Percentiles rank a stretch among this genome's conserved stretches.
Conservation (phyloP, 2,888 invertebrate species). For the Caenorhabditis doughertyi region DNA sequence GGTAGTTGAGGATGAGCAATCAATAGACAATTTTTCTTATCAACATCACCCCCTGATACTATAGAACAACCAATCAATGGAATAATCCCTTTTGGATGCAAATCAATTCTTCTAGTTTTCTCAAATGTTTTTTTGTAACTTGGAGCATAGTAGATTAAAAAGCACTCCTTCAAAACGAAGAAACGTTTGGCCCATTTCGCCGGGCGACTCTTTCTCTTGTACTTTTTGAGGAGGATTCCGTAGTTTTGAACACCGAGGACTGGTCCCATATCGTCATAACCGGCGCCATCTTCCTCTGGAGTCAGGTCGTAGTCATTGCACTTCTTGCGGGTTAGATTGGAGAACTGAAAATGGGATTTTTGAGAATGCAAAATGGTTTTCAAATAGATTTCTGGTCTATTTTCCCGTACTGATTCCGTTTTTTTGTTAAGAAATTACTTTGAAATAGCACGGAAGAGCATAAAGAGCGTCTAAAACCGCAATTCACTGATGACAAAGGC, state of each 20-base stretch:
- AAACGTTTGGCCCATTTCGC: slow-evolving; percentile 83
- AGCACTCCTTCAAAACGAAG: slow-evolving; percentile 84
- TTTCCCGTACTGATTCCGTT: too few relatives aligned
- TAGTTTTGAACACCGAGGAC: slow-evolving; percentile 76
- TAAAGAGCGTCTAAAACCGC: too few relatives aligned
- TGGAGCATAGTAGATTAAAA: slow-evolving; percentile 84
- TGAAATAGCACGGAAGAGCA: too few relatives aligned
- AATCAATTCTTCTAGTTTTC: slow-evolving; percentile 74
- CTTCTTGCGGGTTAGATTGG: slow-evolving; percentile 67
- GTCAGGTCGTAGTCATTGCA: slow-evolving; percentile 71
- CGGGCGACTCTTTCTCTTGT: slow-evolving; percentile 76
- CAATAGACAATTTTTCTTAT: slow-evolving; percentile 76
- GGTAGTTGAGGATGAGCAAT: slow-evolving; percentile 79
- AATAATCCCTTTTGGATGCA: slow-evolving; percentile 79
- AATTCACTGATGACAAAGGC: too few relatives aligned
- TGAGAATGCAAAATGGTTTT: too few relatives aligned
- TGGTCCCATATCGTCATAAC: slow-evolving; percentile 72
- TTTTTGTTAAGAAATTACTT: too few relatives aligned
- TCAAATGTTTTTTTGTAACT: slow-evolving; percentile 73
- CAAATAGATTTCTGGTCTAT: too few relatives aligned
- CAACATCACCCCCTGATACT: slow-evolving; percentile 77
- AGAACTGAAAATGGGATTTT: too few relatives aligned
- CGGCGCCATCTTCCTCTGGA: slow-evolving; percentile 62
- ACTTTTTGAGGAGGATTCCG: slow-evolving; percentile 76
- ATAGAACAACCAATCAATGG: slow-evolving; percentile 79